phyloP scores from a whole-genome alignment of 2,113 vertebrate genomes.

The Pterocles burchelli region DNA sequence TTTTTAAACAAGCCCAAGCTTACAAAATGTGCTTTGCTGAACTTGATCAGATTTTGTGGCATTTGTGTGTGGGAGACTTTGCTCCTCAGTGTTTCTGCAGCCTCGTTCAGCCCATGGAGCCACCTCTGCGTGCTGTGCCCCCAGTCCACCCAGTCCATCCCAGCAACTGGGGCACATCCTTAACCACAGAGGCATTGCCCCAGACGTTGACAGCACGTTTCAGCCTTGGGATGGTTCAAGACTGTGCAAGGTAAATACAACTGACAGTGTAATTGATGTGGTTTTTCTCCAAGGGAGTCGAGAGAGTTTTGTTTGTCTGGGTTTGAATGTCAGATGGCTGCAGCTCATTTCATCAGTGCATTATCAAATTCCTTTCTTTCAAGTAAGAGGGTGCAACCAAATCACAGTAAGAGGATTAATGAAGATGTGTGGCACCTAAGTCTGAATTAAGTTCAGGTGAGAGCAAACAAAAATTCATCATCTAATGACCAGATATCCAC shows the following conservation, averaged over 20 bases:
- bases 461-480: conserved; percentile 23
- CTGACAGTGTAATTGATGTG: conserved; percentile 1
- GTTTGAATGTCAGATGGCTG: conserved; percentile 12
- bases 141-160: not conserved
- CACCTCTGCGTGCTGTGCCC: not conserved
- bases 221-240: not conserved
- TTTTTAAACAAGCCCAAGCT: not conserved
- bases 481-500: conserved; percentile 20
- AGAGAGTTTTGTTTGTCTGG: conserved; percentile 42
- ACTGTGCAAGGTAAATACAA: not conserved
- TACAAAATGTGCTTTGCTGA: not conserved
- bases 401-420: conserved; percentile 44
- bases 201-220: not conserved
- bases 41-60: not conserved
- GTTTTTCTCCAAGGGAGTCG: not conserved
- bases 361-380: conserved; percentile 55
- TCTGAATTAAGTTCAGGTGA: not conserved
- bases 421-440: conserved; percentile 27
- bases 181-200: not conserved
- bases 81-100: not conserved
- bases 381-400: conserved; percentile 40
- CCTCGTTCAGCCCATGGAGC: not conserved
- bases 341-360: not conserved
- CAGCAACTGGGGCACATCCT: not conserved
- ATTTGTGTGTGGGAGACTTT: not conserved